These are phyloP conservation scores for Siderastrea siderea DNA, from an alignment of 92 coral and sea anemone species.

Conservation along the genomic window DNA sequence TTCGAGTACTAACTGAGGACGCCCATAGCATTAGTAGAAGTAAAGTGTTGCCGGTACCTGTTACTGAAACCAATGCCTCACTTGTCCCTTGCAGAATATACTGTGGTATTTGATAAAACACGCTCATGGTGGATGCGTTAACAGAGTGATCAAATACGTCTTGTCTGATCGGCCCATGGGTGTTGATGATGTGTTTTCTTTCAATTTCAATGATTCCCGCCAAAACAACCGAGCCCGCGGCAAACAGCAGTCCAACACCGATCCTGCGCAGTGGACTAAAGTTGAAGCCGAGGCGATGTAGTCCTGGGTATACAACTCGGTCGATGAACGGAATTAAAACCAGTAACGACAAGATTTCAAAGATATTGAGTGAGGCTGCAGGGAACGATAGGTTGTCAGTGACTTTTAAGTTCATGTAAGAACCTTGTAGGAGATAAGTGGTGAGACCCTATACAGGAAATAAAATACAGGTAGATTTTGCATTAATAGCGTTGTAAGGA, in stretches of 20 bases:
- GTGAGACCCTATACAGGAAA: constrained; percentile 17
- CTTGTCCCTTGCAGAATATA: constrained; percentile 80
- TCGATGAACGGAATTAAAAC: constrained; percentile 89
- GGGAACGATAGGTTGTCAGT: constrained; percentile 55
- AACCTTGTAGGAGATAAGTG: constrained; percentile 55
- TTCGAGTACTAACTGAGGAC: too few species aligned
- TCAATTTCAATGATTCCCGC: constrained; percentile 89
- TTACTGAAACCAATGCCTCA: constrained; percentile 79
- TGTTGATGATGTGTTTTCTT: constrained; percentile 54
- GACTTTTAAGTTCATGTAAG: constrained; percentile 67
- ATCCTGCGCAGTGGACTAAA: constrained; percentile 88
- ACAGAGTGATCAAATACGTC: constrained; percentile 37
- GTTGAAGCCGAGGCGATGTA: constrained; percentile 67
- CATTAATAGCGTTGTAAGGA: too few species aligned
- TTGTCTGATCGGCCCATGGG: constrained; percentile 55
- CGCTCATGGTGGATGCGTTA: constrained; percentile 74
- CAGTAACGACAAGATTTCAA: constrained; percentile 70
- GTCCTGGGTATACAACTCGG: constrained; percentile 84
- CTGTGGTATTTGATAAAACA: constrained; percentile 88
- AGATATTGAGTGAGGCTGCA: constrained; percentile 75
- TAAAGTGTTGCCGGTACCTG: constrained; percentile 43
- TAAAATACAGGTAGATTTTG: not conserved
- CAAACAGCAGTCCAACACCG: constrained; percentile 92
- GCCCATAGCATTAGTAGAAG: not conserved
- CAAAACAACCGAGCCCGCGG: constrained; percentile 81